A percentile compares a stretch with the other conserved stretches of the same genome.
phyloP scores from a whole-genome alignment of 2,113 vertebrate species.

The Callospermophilus lateralis region DNA sequence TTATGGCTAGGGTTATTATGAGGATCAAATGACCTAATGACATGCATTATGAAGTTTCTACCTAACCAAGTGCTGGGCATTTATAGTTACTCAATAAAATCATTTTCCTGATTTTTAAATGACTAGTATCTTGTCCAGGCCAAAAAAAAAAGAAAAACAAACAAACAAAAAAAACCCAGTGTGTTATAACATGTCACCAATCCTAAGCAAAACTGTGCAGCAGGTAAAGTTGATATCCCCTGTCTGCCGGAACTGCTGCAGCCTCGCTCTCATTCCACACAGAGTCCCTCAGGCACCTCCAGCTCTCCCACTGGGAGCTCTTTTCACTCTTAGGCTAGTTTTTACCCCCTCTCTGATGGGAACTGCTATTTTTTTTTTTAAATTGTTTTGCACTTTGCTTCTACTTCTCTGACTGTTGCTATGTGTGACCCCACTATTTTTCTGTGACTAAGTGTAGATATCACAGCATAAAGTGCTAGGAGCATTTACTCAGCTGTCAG shows the following conservation, averaged over 20 bases:
- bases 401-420: not conserved
- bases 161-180: too few relatives aligned
- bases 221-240: not conserved
- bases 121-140: not conserved
- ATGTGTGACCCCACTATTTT: not conserved
- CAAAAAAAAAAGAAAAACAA: not conserved
- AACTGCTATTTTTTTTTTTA: not conserved
- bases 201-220: not conserved
- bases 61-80: not conserved
- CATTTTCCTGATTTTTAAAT: not conserved
- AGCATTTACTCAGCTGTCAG: not conserved
- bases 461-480: not conserved
- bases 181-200: not conserved
- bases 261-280: not conserved
- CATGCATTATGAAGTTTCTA: not conserved
- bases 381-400: not conserved
- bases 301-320: not conserved
- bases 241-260: not conserved
- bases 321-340: not conserved
- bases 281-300: not conserved
- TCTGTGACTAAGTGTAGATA: not conserved
- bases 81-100: not conserved
- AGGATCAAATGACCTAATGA: not conserved
- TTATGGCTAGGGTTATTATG: constrained; percentile 16
- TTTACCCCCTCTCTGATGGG: not conserved